Percentiles rank a stretch among this genome's conserved stretches.
Conservation (phyloP, 35 echinoderm and acorn worm genomes). For the Ophioderma brevispina region DNA sequence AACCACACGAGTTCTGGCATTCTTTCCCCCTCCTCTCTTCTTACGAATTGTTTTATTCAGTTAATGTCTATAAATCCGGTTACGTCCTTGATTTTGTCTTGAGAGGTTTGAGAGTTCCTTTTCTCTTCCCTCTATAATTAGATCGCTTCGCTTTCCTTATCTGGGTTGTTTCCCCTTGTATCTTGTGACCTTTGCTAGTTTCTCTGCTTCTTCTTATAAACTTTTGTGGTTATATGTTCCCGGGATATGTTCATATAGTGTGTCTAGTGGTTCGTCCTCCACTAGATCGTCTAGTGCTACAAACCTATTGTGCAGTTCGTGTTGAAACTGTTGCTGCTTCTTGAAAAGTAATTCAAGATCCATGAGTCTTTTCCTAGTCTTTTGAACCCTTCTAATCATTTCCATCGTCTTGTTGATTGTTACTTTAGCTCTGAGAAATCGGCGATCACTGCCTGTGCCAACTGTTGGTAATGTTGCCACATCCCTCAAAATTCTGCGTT, state of each 20-base stretch:
- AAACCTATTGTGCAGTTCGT: not conserved
- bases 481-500: too few species aligned
- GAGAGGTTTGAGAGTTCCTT: not conserved
- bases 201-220: too few species aligned
- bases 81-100: not conserved
- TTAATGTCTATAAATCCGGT: not conserved
- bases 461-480: too few species aligned
- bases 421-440: not conserved
- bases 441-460: not conserved
- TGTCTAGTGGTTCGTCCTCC: not conserved
- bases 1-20: not conserved
- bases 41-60: not conserved
- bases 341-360: not conserved
- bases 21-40: not conserved
- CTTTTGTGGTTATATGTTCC: not conserved
- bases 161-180: not conserved
- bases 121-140: not conserved
- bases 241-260: not conserved
- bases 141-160: not conserved
- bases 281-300: not conserved
- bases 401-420: not conserved
- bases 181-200: not conserved
- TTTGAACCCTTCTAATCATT: too few species aligned
- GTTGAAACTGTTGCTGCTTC: not conserved
- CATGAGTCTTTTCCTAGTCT: not conserved